Evolutionary conservation across 2,113 vertebrate species (phyloP).

Genomic region (Labeo catla): DNA sequence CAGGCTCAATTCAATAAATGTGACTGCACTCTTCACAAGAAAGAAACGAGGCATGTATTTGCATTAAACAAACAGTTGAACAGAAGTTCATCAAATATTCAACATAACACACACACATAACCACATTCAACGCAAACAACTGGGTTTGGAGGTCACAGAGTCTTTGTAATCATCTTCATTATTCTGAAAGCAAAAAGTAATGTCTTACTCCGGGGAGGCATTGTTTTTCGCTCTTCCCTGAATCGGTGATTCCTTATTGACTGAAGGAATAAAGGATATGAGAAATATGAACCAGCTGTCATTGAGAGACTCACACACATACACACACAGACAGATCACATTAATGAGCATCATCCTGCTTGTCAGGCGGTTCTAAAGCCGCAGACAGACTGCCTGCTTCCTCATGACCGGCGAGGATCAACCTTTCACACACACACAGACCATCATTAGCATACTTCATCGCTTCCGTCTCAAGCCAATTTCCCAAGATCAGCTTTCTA

Average conservation of each 20-base stretch:
- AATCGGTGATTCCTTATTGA: constrained; percentile 27
- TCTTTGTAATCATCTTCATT: constrained; percentile 29
- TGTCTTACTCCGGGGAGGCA: background rate
- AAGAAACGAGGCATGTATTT: constrained; percentile 2
- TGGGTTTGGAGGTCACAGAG: constrained; percentile 35
- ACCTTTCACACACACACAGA: constrained; percentile 19
- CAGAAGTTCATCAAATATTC: constrained; percentile 35
- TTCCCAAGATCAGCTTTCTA: constrained; percentile 11
- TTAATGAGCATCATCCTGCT: constrained; percentile 33
- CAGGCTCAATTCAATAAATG: constrained; percentile 13
- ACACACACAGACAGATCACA: background rate
- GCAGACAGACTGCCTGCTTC: constrained; percentile 9
- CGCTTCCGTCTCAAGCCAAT: background rate
- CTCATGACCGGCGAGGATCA: constrained; percentile 16
- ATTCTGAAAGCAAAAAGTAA: constrained; percentile 8
- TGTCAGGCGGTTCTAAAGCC: constrained; percentile 24
- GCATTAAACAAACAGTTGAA: constrained; percentile 36
- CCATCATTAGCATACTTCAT: constrained; percentile 36
- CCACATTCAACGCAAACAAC: constrained; percentile 33
- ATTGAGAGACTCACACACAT: background rate
- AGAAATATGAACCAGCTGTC: constrained; percentile 29
- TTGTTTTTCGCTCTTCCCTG: constrained; percentile 20
- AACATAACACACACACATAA: constrained; percentile 32
- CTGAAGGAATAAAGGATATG: constrained; percentile 32
- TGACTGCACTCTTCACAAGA: background rate